Evolutionary conservation across 1,140 invertebrate species (phyloP).

Genomic region (Meloidogyne exigua): DNA sequence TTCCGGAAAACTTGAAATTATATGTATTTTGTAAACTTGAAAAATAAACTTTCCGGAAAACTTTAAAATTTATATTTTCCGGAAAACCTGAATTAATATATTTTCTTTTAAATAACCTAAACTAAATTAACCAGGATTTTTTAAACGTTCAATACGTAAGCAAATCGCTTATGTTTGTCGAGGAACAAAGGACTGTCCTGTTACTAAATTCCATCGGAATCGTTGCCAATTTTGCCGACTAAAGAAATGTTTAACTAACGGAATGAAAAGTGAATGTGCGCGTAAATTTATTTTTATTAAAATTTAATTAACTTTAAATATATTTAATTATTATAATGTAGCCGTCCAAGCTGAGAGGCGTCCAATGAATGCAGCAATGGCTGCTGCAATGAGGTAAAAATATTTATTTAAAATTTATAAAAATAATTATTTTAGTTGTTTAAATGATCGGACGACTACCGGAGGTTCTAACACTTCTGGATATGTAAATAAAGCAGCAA

Average conservation of each 20-base stretch:
- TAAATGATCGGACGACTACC: too few species aligned
- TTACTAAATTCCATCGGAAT: constrained; percentile 90
- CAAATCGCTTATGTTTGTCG: constrained; percentile 86
- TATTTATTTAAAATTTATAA: too few species aligned
- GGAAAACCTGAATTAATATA: too few species aligned
- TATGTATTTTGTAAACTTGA: too few species aligned
- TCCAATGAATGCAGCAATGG: constrained; percentile 62
- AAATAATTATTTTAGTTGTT: too few species aligned
- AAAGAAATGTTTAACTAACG: constrained; percentile 91
- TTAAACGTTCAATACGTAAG: constrained; percentile 57
- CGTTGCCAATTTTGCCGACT: constrained; percentile 94
- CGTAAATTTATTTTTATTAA: constrained; percentile 5
- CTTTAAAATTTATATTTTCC: neutral
- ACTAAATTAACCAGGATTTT: constrained; percentile 43
- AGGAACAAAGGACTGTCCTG: constrained; percentile 88
- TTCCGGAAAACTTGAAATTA: neutral
- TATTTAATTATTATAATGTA: constrained; percentile 49
- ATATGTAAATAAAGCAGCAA: neutral
- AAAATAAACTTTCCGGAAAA: neutral
- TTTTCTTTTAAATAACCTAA: neutral
- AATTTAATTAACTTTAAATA: neutral
- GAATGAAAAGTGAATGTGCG: constrained; percentile 97
- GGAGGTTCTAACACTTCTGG: neutral
- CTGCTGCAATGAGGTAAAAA: constrained; percentile 43
- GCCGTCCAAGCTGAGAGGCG: constrained; percentile 70